A percentile compares a stretch with the other conserved stretches of the same genome.
These are phyloP conservation scores for Omphaloscelis lunosa DNA, from an alignment of 2,888 invertebrate species.

Conservation along the genomic window DNA sequence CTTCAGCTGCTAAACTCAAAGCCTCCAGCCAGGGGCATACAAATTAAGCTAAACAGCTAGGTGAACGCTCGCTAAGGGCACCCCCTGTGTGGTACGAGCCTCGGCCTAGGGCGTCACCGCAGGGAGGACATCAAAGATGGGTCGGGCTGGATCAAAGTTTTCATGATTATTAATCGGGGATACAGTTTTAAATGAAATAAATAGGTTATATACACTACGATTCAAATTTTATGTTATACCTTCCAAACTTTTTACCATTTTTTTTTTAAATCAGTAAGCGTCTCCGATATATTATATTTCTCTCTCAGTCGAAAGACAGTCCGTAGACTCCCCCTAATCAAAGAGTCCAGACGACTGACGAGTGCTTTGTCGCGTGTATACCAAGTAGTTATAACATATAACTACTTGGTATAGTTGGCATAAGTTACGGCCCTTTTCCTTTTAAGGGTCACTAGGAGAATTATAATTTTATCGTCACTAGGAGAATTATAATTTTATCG, in stretches of 20 bases:
- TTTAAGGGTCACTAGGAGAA: conserved; percentile 34
- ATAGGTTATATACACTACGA: neutral
- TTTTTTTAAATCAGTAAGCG: neutral
- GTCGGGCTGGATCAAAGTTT: too few relatives aligned
- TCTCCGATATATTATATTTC: conserved; percentile 19
- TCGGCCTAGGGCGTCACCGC: too few relatives aligned
- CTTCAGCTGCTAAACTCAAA: too few relatives aligned
- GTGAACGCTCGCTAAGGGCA: too few relatives aligned
- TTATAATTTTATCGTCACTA: conserved; percentile 25
- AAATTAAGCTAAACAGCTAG: too few relatives aligned
- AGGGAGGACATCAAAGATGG: too few relatives aligned
- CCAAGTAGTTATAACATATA: conserved; percentile 41
- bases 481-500: conserved; percentile 34
- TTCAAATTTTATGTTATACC: neutral
- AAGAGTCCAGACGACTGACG: conserved; percentile 61
- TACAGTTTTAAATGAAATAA: neutral
- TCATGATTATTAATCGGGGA: too few relatives aligned
- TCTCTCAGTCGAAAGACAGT: conserved; percentile 57
- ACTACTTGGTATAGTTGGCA: too few relatives aligned
- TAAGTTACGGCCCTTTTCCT: conserved; percentile 42
- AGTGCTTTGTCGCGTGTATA: conserved; percentile 49
- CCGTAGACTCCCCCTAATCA: conserved; percentile 70
- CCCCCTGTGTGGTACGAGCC: too few relatives aligned
- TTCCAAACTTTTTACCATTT: neutral
- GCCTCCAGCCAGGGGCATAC: too few relatives aligned